Percentiles rank a stretch among this genome's conserved stretches.
Conservation (phyloP, 2,113 vertebrate genomes). For the Gila orcuttii region DNA sequence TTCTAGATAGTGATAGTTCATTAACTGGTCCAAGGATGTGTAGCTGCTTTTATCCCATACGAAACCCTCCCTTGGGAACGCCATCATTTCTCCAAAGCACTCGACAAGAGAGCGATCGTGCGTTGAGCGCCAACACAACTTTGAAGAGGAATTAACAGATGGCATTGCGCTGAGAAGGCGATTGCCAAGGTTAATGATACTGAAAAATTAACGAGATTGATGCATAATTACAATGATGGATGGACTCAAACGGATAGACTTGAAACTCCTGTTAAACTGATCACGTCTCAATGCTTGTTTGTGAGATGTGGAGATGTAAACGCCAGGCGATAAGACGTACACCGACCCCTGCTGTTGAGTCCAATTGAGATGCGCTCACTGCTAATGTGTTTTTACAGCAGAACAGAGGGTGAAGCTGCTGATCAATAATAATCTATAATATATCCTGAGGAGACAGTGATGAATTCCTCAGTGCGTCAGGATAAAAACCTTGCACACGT, state of each 20-base stretch:
- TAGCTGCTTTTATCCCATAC: constrained; percentile 64
- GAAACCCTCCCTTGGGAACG: constrained; percentile 57
- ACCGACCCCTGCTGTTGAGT: constrained; percentile 13
- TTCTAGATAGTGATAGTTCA: constrained; percentile 70
- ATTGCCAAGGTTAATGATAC: constrained; percentile 80
- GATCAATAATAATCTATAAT: constrained; percentile 29
- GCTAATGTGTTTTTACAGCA: constrained; percentile 42
- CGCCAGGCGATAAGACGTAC: constrained; percentile 7
- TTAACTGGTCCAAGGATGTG: constrained; percentile 71
- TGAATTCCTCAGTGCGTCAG: constrained; percentile 23
- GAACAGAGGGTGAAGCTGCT: constrained; percentile 4
- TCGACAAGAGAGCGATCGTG: constrained; percentile 46
- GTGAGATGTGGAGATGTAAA: constrained; percentile 58
- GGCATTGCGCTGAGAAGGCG: constrained; percentile 69
- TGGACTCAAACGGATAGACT: constrained; percentile 64
- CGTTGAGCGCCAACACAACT: constrained; percentile 63
- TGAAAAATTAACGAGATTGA: constrained; percentile 77
- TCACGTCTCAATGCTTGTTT: constrained; percentile 53
- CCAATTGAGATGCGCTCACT: constrained; percentile 24
- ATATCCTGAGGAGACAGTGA: constrained; percentile 28
- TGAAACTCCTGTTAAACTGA: constrained; percentile 47
- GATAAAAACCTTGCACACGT: background rate
- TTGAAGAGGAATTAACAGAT: constrained; percentile 75
- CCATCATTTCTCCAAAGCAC: constrained; percentile 57
- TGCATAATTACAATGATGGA: constrained; percentile 78